These are phyloP conservation scores for Parascotia fuliginaria DNA, from an alignment of 2,888 invertebrate species.

Conservation along the genomic window DNA sequence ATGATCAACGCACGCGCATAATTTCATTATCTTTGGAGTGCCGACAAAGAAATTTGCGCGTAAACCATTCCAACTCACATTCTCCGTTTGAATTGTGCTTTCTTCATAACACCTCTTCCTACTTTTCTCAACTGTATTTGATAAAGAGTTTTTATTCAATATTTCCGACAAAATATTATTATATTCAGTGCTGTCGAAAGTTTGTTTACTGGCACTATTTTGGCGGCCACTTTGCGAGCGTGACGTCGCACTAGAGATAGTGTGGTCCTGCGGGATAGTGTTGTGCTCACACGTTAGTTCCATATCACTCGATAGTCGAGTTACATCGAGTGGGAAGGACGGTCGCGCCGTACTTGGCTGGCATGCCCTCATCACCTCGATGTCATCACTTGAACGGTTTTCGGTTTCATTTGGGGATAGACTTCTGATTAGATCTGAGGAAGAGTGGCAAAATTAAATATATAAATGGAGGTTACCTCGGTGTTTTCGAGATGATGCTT, in stretches of 20 bases:
- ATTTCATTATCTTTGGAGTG: slow-evolving; percentile 29
- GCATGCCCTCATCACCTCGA: slow-evolving; percentile 10
- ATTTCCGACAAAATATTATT: too few species aligned
- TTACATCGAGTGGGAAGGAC: background rate
- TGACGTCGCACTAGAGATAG: background rate
- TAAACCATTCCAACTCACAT: slow-evolving; percentile 28
- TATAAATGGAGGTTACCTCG: too few species aligned
- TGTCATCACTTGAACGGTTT: background rate
- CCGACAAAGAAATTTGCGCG: slow-evolving; percentile 33
- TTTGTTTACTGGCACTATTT: too few species aligned
- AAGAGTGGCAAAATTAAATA: background rate
- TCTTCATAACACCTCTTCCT: slow-evolving; percentile 25
- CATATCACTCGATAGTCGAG: background rate
- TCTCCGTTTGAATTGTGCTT: slow-evolving; percentile 7
- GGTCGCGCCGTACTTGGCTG: slow-evolving; percentile 3
- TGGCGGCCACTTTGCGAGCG: slow-evolving; percentile 1
- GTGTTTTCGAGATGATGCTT: too few species aligned
- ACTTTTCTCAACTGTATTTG: background rate
- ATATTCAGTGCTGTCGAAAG: too few species aligned
- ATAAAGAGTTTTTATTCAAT: background rate
- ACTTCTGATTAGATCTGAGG: slow-evolving; percentile 21
- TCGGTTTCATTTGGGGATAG: background rate
- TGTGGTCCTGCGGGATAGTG: background rate
- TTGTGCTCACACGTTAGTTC: background rate
- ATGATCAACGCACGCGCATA: slow-evolving; percentile 36